phyloP scores from a whole-genome alignment of 2,113 vertebrate species.

The Galeopterus variegatus region DNA sequence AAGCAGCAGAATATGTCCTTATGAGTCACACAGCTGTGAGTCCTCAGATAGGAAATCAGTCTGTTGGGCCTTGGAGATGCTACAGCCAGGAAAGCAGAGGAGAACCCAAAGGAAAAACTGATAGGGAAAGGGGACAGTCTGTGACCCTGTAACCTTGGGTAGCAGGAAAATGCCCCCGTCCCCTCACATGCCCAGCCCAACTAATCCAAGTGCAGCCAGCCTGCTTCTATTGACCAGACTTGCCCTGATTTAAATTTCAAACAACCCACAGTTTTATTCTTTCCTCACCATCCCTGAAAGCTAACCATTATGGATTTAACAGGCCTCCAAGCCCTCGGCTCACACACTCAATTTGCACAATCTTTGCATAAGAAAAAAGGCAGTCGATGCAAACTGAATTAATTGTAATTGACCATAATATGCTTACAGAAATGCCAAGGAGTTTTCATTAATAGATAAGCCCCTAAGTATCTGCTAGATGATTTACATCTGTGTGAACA shows the following conservation, averaged over 20 bases:
- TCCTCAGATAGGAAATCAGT: slow-evolving; percentile 65
- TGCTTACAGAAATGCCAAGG: slow-evolving; percentile 87
- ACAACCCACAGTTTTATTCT: slow-evolving; percentile 88
- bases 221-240: slow-evolving; percentile 88
- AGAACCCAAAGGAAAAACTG: neutral
- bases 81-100: neutral
- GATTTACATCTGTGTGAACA: slow-evolving; percentile 83
- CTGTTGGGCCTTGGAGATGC: neutral
- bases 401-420: slow-evolving; percentile 93
- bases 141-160: slow-evolving; percentile 40
- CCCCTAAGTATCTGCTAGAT: slow-evolving; percentile 82
- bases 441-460: slow-evolving; percentile 86
- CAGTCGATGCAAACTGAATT: slow-evolving; percentile 91
- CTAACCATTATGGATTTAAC: slow-evolving; percentile 91
- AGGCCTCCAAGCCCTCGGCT: slow-evolving; percentile 84
- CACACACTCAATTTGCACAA: slow-evolving; percentile 87
- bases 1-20: neutral
- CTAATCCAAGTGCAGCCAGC: slow-evolving; percentile 76
- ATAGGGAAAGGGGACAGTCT: neutral
- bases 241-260: slow-evolving; percentile 92
- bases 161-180: neutral
- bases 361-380: slow-evolving; percentile 89
- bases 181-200: neutral
- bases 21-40: slow-evolving; percentile 32
- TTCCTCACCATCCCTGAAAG: slow-evolving; percentile 86